phyloP scores from a whole-genome alignment of 2,113 vertebrate genomes.

The Onychostoma macrolepis region DNA sequence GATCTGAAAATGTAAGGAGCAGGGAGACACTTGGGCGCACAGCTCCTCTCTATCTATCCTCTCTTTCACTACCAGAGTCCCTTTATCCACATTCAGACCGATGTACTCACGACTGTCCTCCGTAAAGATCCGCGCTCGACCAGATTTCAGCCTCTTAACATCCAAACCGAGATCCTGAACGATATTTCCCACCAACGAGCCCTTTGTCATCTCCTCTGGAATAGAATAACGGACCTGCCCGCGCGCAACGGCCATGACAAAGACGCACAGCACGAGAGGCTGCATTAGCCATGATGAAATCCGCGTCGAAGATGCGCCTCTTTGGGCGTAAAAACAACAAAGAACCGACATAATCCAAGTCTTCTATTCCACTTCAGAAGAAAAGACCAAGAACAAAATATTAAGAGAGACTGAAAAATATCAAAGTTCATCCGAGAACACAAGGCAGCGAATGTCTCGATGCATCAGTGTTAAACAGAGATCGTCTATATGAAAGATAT shows the following conservation, averaged over 20 bases:
- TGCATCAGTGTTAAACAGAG: not conserved
- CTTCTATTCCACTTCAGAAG: slow-evolving; percentile 38
- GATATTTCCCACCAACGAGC: slow-evolving; percentile 74
- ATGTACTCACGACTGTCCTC: slow-evolving; percentile 79
- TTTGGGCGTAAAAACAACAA: slow-evolving; percentile 66
- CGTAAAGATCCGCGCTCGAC: slow-evolving; percentile 74
- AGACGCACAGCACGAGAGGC: slow-evolving; percentile 61
- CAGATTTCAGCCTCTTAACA: slow-evolving; percentile 68
- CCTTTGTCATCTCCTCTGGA: slow-evolving; percentile 58
- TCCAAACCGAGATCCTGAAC: slow-evolving; percentile 78
- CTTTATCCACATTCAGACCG: slow-evolving; percentile 64
- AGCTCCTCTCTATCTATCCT: slow-evolving; percentile 66
- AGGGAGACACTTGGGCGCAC: slow-evolving; percentile 59
- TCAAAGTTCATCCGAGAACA: not conserved
- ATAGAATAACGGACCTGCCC: slow-evolving; percentile 62
- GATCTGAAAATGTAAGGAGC: slow-evolving; percentile 64
- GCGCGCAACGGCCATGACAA: slow-evolving; percentile 62
- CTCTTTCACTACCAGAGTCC: slow-evolving; percentile 61
- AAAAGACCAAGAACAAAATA: not conserved
- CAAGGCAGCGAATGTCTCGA: not conserved
- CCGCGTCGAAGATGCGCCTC: slow-evolving; percentile 64
- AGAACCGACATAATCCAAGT: slow-evolving; percentile 55
- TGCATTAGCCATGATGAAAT: slow-evolving; percentile 56
- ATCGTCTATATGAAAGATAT: not conserved
- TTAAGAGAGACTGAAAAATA: not conserved